Conservation (phyloP, 2,113 vertebrate genomes). For the Gallinago undulata region DNA sequence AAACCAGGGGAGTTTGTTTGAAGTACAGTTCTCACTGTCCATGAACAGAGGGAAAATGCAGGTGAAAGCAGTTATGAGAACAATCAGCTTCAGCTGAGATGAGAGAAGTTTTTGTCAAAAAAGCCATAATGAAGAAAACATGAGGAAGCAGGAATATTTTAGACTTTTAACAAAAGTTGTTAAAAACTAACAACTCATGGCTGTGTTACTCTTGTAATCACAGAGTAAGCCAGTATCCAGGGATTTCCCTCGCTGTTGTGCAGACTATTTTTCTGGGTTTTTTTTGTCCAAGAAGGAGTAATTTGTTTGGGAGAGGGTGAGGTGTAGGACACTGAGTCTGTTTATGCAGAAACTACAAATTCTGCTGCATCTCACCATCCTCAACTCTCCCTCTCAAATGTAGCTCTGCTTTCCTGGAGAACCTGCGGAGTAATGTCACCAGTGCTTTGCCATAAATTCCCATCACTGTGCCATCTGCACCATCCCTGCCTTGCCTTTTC, state of each 20-base stretch:
- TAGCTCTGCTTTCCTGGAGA: neutral
- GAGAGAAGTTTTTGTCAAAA: neutral
- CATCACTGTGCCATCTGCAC: neutral
- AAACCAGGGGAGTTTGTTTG: neutral
- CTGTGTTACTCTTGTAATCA: neutral
- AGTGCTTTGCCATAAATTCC: neutral
- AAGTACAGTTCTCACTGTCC: neutral
- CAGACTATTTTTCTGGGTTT: neutral
- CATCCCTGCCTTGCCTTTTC: neutral
- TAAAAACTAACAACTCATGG: neutral
- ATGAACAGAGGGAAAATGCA: neutral
- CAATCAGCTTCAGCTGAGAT: neutral
- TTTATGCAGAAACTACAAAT: neutral
- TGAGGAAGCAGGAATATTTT: neutral
- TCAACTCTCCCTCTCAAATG: neutral
- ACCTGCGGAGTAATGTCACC: neutral
- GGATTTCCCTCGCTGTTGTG: neutral
- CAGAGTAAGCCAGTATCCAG: neutral
- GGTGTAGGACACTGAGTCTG: neutral
- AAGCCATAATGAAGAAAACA: neutral
- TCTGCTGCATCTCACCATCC: neutral
- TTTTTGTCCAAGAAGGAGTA: neutral
- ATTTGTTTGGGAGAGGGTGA: neutral
- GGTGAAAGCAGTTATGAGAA: neutral
- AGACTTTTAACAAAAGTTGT: neutral